Base-by-base conservation (phyloP, 2,888 invertebrate genomes). In the Argynnis bischoffii region DNA sequence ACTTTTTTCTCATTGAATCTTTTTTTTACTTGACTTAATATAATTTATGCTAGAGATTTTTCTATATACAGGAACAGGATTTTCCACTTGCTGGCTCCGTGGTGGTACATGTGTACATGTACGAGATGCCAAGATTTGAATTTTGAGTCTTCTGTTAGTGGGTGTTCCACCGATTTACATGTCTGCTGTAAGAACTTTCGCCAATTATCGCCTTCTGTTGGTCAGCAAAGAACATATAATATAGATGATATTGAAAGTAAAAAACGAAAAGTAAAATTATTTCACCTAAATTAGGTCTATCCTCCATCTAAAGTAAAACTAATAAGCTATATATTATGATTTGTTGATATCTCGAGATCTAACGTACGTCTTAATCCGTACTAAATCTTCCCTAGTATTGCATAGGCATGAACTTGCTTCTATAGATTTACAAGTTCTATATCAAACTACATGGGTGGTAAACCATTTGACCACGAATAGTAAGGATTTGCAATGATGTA, bases 31-130 rank as follows among this genome's bases (percentile, higher is more conserved):
- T 26, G 31, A 55, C 11, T 26, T 18, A 11, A 55, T 21, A 8
- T 26, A 18, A 26, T 14, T 18, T 11, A 18, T 16, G 46, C 57
- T 8, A 6, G 8, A 14, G n/a, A 41, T 41, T 21, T 18, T 0
- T 21, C 15, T 50, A 13, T 50, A 15, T 47, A 50, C 75, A 87
- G 86, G 86, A 3, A 72, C 79, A 0, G 48, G 77, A 8, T n/a
- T 5, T 2, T 55, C 81, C 3, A 85, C 87, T 1, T 88, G 88
- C 72, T 87, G 87, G 88, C 83, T 81, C 0, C 83, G 86, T 0
- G 86, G 86, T 0, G 88, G 87, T 0, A 57, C 81, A 1, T 88
- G 86, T 67, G 73, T 85, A 6, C 75, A 79, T 15, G 69, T 85
- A 31, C 74, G 75, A n/a, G 53, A 77, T 86, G 86, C 66, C 77